phyloP scores from a whole-genome alignment of 1,140 invertebrate species.

The Tigriopus japonicus region DNA sequence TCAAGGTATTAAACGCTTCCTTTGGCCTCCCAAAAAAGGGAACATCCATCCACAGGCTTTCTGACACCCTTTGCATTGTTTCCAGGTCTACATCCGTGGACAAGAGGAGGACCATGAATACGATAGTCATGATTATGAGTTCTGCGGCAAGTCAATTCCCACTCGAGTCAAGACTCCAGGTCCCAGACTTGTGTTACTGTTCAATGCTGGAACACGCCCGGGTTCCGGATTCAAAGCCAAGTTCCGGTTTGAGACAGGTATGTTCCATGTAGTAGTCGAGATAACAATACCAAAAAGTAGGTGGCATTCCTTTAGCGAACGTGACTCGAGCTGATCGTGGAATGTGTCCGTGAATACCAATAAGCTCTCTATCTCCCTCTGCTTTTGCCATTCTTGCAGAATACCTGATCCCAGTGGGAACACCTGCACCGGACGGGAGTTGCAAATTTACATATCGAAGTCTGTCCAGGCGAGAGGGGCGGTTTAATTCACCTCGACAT shows the following conservation, averaged over 20 bases:
- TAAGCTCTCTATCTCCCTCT: background rate
- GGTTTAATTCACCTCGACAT: constrained; percentile 87
- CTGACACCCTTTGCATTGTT: constrained; percentile 35
- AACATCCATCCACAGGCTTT: background rate
- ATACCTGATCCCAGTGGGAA: constrained; percentile 73
- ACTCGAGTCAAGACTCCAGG: constrained; percentile 60
- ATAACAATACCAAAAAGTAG: too few relatives aligned
- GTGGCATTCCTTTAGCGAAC: background rate
- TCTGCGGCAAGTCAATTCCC: constrained; percentile 55
- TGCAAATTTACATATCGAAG: constrained; percentile 81
- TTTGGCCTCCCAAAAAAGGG: background rate
- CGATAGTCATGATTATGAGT: constrained; percentile 76
- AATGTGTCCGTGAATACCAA: too few relatives aligned
- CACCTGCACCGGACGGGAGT: constrained; percentile 62
- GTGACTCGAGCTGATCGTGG: background rate
- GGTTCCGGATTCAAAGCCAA: constrained; percentile 77
- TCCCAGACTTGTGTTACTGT: constrained; percentile 77
- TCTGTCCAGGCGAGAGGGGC: constrained; percentile 58
- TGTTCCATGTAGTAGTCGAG: constrained; percentile 21
- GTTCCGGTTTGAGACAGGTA: constrained; percentile 59
- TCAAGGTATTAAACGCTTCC: constrained; percentile 1
- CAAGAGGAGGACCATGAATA: constrained; percentile 79
- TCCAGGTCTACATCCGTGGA: constrained; percentile 58
- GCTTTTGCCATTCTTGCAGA: constrained; percentile 32
- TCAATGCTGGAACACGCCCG: constrained; percentile 68